Base-by-base conservation (phyloP, 1,140 invertebrate genomes). In the Temnothorax nylanderi region DNA sequence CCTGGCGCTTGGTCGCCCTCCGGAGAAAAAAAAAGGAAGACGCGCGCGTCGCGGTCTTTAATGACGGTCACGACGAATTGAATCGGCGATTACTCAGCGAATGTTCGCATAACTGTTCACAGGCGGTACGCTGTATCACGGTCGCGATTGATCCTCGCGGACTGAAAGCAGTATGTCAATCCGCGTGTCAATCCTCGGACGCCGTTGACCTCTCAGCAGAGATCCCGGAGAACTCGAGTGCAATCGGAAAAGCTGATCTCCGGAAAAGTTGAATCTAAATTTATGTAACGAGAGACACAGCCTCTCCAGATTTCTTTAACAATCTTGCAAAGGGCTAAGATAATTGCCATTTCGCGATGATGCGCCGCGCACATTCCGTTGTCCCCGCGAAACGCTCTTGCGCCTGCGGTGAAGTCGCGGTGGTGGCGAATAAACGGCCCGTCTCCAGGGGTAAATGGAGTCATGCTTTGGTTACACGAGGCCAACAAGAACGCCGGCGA, bases 381-480 rank as follows among this genome's bases (percentile, higher is more conserved):
- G 77, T 81, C n/a, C n/a, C 77, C 44, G 60, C 51, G 37, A 47
- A 34, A 13, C 34, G 34, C 0, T 26, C 41, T 13, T 74, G 54
- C 54, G 54, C 26, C 32, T 74, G 54, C 54, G 54, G 67, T 62
- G 13, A 5, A 1, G 6, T 16, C 54, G 37, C 21, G 49, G 51
- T 4, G 21, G 76, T 49, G 18, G 76, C 60, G 58, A 56, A n/a
- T 49, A 80, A 67, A n/a, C 41, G 85, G 64, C 6, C 49, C 54
- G 62, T 47, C 6, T n/a, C 41, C 64, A 86, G 62, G 80, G 85
- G 76, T 69, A 86, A 86, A 86, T 86, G 75, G 76, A 86, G 84
- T 86, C 87, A 88, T 41, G 87, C 74, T 86, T 86, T 88, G 47
- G 51, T 26, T 74, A 65, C 65, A 47, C 84, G 88, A 67, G 60